phyloP scores from a whole-genome alignment of 2,113 vertebrate species.

The Mustela lutreola region DNA sequence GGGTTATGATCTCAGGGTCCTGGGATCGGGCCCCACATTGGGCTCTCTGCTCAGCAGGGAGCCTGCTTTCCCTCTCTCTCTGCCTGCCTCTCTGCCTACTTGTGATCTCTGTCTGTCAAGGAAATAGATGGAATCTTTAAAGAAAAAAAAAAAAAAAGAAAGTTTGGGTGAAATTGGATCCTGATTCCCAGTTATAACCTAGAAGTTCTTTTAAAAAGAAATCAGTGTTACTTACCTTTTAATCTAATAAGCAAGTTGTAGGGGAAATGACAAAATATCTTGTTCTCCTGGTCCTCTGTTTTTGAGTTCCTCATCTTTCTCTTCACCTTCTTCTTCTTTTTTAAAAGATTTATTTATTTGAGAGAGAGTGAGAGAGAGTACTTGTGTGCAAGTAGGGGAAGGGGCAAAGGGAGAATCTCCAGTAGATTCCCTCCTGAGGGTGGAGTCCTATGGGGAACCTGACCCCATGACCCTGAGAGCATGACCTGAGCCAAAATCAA shows the following conservation, averaged over 20 bases:
- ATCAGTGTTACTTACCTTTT: neutral
- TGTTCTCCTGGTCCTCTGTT: neutral
- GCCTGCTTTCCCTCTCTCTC: too few relatives aligned
- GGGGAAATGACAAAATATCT: neutral
- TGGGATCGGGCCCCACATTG: too few relatives aligned
- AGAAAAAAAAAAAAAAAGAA: slow-evolving; percentile 23
- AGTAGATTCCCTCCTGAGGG: neutral
- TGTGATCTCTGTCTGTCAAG: too few relatives aligned
- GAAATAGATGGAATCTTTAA: neutral
- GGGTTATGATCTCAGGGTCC: too few relatives aligned
- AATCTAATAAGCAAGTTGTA: neutral
- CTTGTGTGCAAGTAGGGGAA: neutral
- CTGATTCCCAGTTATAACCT: neutral
- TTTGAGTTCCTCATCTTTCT: neutral
- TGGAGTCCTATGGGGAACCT: neutral
- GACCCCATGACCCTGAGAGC: neutral
- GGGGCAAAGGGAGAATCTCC: neutral
- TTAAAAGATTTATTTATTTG: neutral
- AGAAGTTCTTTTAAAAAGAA: neutral
- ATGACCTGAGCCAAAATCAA: neutral
- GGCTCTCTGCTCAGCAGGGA: too few relatives aligned
- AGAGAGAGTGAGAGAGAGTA: neutral
- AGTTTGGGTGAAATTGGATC: neutral
- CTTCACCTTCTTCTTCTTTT: neutral
- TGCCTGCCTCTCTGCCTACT: too few relatives aligned